A percentile compares a stretch with the other conserved stretches of the same genome.
These are phyloP conservation scores for Acipenser transmontanus DNA, from an alignment of 2,797 vertebrate species.

Conservation along the genomic window DNA sequence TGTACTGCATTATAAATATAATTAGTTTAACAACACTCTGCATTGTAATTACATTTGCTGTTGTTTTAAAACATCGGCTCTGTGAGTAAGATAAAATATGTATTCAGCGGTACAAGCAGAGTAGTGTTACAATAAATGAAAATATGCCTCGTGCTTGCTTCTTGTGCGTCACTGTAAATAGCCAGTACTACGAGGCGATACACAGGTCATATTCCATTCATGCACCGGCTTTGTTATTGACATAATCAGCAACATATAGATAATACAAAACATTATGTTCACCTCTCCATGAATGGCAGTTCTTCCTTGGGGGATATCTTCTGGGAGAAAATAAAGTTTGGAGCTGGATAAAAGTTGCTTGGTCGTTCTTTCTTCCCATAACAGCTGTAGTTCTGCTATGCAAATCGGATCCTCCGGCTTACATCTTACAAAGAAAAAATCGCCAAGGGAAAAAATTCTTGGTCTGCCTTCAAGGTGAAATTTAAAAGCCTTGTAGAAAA, in stretches of 20 bases:
- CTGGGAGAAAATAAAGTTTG: slow-evolving; percentile 73
- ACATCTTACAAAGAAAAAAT: slow-evolving; percentile 73
- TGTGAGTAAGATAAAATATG: too few relatives aligned
- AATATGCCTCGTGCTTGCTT: slow-evolving; percentile 23
- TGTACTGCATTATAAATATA: too few relatives aligned
- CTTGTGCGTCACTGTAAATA: slow-evolving; percentile 26
- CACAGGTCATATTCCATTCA: slow-evolving; percentile 42
- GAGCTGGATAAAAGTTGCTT: slow-evolving; percentile 71
- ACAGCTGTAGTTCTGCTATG: slow-evolving; percentile 71
- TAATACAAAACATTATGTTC: slow-evolving; percentile 42
- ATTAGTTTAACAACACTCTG: too few relatives aligned
- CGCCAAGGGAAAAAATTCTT: slow-evolving; percentile 65
- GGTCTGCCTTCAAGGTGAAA: slow-evolving; percentile 64
- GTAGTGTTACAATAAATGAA: slow-evolving; percentile 19
- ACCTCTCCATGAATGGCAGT: slow-evolving; percentile 67
- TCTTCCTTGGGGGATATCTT: slow-evolving; percentile 68
- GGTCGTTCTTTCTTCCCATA: slow-evolving; percentile 69
- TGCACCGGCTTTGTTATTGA: slow-evolving; percentile 18
- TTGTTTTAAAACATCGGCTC: too few relatives aligned
- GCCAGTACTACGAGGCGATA: slow-evolving; percentile 23
- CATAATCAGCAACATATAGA: slow-evolving; percentile 21
- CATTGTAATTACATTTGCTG: too few relatives aligned
- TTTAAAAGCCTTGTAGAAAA: slow-evolving; percentile 74
- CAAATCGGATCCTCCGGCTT: slow-evolving; percentile 66
- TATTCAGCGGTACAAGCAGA: too few relatives aligned